Base-by-base conservation (phyloP, 2,888 invertebrate species). In the Galerucella pusilla region DNA sequence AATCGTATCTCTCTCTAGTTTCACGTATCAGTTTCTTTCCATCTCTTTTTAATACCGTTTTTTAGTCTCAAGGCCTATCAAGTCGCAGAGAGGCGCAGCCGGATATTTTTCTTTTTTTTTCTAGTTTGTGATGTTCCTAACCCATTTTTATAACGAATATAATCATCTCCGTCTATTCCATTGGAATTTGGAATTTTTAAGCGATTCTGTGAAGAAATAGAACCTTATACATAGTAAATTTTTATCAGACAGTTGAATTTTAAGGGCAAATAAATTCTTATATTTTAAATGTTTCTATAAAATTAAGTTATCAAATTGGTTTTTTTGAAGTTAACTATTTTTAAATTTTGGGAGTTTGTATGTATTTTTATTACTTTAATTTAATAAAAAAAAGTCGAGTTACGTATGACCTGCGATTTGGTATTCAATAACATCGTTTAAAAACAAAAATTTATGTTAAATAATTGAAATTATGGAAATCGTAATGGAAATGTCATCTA, bases 141-240 rank as follows among this genome's bases (percentile, higher is more conserved):
- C 64, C 64, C 64, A 65, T 65, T 65, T 65, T 65, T 65, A 65
- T 65, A 42, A 65, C 64, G 64, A 65, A 42, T 20, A 46, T 65
- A 42, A 65, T 65, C 45, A 65, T 45, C 64, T 20, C 45, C n/a
- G 64, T 65, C 64, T 65, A 65, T 65, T 65, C 45, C 45, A 46
- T 65, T 46, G 20, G 64, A 65, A 65, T 65, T 65, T 42, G 46
- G 45, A 45, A 46, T 42, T 42, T 45, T 46, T 46, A 42, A 65
- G 45, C 46, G 57, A 57, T 57, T 57, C 57, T 16, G 16, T 20
- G 57, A 57, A 57, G 57, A 57, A 57, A 57, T 57, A 3, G 16
- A 20, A 57, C 10, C 20, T 57, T 20, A 20, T n/a, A n/a, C 20
- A 20, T 16, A n/a, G n/a, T 52, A n/a, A 52, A 52, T 52, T 12